Conservation (phyloP, 2,797 vertebrate species). For the Florisuga fusca region DNA sequence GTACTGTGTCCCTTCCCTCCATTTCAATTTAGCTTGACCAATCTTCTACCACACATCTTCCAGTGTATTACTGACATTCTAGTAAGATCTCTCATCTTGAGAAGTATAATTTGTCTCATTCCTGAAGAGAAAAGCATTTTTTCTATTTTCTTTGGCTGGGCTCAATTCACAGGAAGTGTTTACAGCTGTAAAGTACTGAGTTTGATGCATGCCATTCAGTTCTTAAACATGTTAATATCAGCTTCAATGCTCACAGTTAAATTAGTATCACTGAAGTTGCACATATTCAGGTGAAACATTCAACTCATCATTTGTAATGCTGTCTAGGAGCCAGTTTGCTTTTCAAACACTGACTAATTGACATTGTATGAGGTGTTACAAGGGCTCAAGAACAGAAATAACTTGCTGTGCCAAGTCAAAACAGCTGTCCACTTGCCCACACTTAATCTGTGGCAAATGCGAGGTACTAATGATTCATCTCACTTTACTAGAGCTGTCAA, state of each 20-base stretch:
- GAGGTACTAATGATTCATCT: neutral
- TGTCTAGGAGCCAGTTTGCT: neutral
- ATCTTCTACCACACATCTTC: neutral
- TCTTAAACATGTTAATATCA: neutral
- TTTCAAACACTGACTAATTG: neutral
- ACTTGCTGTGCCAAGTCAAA: neutral
- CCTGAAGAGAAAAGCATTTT: neutral
- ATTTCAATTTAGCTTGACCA: neutral
- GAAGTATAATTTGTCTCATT: neutral
- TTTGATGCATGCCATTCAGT: neutral
- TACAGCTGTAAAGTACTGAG: neutral
- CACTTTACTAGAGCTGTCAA: neutral
- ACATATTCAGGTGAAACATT: neutral
- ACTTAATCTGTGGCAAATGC: neutral
- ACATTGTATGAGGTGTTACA: neutral
- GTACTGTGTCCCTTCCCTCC: neutral
- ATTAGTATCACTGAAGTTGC: neutral
- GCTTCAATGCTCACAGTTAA: neutral
- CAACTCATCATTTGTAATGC: neutral
- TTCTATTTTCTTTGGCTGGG: neutral
- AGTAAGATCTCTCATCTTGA: neutral
- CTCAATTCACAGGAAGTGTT: neutral
- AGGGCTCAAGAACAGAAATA: neutral
- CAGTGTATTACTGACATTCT: neutral
- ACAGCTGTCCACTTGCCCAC: neutral